These are phyloP conservation scores for Myrmecobius fasciatus DNA, from an alignment of 2,113 vertebrate genomes.

Conservation along the genomic window DNA sequence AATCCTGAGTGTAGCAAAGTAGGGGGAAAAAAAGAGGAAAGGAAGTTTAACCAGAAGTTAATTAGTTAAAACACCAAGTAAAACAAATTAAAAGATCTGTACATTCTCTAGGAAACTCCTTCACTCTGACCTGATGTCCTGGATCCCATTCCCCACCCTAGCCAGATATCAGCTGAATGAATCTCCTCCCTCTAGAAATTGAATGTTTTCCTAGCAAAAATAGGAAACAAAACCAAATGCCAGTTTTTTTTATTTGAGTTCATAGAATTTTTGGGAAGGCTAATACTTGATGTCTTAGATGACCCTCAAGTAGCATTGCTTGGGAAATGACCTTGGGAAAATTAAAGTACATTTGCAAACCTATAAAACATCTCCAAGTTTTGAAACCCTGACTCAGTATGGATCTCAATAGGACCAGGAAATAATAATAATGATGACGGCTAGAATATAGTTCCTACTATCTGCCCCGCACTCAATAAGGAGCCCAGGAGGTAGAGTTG, in stretches of 20 bases:
- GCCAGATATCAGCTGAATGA: not conserved
- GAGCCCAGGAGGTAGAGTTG: not conserved
- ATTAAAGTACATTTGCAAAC: not conserved
- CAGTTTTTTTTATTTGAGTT: not conserved
- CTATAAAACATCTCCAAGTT: not conserved
- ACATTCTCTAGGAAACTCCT: constrained; percentile 6
- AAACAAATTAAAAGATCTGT: not conserved
- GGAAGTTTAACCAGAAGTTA: constrained; percentile 22
- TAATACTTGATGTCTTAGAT: not conserved
- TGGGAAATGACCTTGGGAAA: not conserved
- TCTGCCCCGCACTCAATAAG: not conserved
- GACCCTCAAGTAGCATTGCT: not conserved
- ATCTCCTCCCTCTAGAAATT: not conserved
- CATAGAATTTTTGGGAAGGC: not conserved
- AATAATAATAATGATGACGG: not conserved
- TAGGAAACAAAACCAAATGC: not conserved
- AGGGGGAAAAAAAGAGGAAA: not conserved
- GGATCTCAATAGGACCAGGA: not conserved
- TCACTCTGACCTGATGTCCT: not conserved
- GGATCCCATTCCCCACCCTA: not conserved
- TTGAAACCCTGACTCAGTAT: not conserved
- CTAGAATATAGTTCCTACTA: not conserved
- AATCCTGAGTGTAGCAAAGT: not conserved
- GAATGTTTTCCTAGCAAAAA: not conserved
- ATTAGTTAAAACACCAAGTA: constrained; percentile 11